phyloP scores from a whole-genome alignment of 2,888 invertebrate species.

The Lamellibrachia columna region DNA sequence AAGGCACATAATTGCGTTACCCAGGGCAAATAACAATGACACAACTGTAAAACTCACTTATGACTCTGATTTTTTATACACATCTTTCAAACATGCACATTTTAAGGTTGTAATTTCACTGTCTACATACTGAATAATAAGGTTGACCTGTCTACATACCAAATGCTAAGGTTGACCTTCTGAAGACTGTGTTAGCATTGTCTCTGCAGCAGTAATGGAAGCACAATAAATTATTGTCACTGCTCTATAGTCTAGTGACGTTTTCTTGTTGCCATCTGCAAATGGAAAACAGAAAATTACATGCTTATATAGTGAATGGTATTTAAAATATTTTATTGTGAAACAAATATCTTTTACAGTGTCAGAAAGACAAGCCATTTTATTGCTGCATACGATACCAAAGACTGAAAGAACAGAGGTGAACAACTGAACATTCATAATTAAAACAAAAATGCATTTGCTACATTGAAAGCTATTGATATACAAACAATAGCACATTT shows the following conservation, averaged over 20 bases:
- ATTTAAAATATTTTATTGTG: background rate
- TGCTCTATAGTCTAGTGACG: background rate
- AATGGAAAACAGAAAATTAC: background rate
- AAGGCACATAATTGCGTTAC: background rate
- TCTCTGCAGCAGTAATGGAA: background rate
- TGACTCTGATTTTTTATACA: background rate
- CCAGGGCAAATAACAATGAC: background rate
- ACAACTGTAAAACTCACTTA: background rate
- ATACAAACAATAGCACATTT: background rate
- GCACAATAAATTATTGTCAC: background rate
- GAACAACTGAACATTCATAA: background rate
- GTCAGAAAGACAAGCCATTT: background rate
- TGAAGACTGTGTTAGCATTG: background rate
- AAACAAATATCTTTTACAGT: background rate
- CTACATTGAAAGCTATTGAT: background rate
- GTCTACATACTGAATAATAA: background rate
- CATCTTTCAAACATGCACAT: background rate
- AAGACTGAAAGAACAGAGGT: background rate
- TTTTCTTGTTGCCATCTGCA: background rate
- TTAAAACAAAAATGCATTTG: background rate
- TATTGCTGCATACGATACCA: background rate
- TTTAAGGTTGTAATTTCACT: background rate
- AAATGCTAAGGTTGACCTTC: background rate
- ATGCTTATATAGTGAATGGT: no score
- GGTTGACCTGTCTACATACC: slow-evolving; percentile 9